phyloP scores from a whole-genome alignment of 2,797 vertebrate species.

The Tangara arthus region DNA sequence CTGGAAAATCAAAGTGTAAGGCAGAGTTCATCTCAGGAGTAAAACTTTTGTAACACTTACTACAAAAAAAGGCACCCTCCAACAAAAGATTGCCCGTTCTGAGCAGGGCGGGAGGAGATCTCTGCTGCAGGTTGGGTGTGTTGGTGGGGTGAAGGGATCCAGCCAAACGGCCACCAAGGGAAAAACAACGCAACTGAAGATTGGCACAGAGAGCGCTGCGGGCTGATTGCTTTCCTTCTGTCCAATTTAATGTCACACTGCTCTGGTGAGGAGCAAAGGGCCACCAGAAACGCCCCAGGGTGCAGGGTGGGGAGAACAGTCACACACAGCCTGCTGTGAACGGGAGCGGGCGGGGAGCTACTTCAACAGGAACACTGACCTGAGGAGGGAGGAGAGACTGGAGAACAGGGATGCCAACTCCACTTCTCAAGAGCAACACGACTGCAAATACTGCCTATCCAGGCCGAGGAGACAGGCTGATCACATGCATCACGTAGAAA shows the following conservation, averaged over 20 bases:
- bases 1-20: conserved; percentile 56
- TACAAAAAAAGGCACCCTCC: conserved; percentile 75
- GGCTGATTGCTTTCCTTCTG: background rate
- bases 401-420: conserved; percentile 30
- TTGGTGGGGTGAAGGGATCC: conserved; percentile 34
- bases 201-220: conserved; percentile 26
- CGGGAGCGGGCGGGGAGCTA: background rate
- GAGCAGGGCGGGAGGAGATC: conserved; percentile 28
- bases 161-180: conserved; percentile 6
- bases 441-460: conserved; percentile 41
- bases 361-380: conserved; percentile 41
- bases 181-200: background rate
- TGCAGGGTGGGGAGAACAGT: background rate
- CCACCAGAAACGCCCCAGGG: background rate
- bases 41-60: conserved; percentile 60
- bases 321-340: conserved; percentile 58
- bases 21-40: conserved; percentile 54
- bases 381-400: conserved; percentile 29
- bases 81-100: conserved; percentile 25
- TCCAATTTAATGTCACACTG: background rate
- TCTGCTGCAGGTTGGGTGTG: conserved; percentile 15
- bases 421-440: conserved; percentile 39
- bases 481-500: conserved; percentile 19
- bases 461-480: conserved; percentile 40
- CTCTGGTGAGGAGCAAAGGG: background rate